phyloP scores from a whole-genome alignment of 2,113 vertebrate species.

The Mus pahari region DNA sequence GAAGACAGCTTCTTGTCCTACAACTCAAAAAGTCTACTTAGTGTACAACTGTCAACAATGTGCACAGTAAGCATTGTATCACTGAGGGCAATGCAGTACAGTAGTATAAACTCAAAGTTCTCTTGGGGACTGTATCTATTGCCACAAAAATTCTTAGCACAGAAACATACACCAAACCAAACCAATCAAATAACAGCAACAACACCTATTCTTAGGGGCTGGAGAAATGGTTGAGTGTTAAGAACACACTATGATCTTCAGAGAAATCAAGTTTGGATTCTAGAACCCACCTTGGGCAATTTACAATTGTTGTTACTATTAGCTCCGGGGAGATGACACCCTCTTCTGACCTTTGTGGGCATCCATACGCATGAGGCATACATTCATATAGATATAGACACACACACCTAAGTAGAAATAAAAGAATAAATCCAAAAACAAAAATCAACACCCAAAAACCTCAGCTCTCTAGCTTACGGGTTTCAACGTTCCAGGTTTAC shows the following conservation, averaged over 20 bases:
- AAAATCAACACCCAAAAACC: not conserved
- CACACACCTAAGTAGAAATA: not conserved
- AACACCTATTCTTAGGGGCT: not conserved
- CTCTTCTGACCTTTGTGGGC: not conserved
- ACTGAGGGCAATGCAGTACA: not conserved
- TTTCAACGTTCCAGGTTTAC: not conserved
- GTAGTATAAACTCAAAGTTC: not conserved
- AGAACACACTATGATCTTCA: not conserved
- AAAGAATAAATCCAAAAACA: not conserved
- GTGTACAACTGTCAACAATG: not conserved
- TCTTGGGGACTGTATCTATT: not conserved
- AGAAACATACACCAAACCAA: not conserved
- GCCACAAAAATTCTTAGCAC: not conserved
- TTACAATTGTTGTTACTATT: not conserved
- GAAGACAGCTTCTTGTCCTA: not conserved
- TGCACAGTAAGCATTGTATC: fast-evolving
- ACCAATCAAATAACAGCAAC: not conserved
- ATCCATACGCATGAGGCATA: not conserved
- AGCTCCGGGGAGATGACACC: not conserved
- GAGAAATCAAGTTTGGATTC: not conserved
- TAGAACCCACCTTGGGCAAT: not conserved
- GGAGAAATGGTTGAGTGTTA: not conserved
- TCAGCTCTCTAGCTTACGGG: not conserved
- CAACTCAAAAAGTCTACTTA: not conserved
- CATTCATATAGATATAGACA: not conserved